A percentile compares a stretch with the other conserved stretches of the same genome.
These are phyloP conservation scores for Nycticebus coucang DNA, from an alignment of 2,113 vertebrate genomes.

Conservation along the genomic window DNA sequence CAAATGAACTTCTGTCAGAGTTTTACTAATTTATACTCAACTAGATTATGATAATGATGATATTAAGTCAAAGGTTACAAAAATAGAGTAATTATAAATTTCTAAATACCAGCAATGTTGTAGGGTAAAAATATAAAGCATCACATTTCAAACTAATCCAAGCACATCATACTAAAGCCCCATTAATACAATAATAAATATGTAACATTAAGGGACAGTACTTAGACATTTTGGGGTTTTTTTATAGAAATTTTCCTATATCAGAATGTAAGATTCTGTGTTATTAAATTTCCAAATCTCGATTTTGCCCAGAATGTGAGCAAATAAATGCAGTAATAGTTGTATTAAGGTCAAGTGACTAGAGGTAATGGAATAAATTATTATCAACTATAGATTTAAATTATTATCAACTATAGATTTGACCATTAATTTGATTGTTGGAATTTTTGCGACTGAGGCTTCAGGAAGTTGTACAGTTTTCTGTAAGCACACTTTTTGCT, in stretches of 20 bases:
- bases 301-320: background rate
- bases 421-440: background rate
- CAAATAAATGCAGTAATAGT: background rate
- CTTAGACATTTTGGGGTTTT: background rate
- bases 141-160: background rate
- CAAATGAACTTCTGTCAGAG: background rate
- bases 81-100: conserved; percentile 17
- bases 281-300: background rate
- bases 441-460: background rate
- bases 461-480: background rate
- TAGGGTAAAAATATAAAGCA: background rate
- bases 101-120: background rate
- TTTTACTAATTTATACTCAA: background rate
- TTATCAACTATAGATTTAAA: background rate
- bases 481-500: background rate
- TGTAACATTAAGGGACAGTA: background rate
- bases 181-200: background rate
- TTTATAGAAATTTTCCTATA: background rate
- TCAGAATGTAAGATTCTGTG: conserved; percentile 18
- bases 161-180: background rate
- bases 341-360: background rate
- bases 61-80: conserved; percentile 4
- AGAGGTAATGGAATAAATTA: background rate
- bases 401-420: background rate
- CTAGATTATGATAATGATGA: background rate